Conservation (phyloP, 2,888 invertebrate genomes). For the Trissonchulus sp. region DNA sequence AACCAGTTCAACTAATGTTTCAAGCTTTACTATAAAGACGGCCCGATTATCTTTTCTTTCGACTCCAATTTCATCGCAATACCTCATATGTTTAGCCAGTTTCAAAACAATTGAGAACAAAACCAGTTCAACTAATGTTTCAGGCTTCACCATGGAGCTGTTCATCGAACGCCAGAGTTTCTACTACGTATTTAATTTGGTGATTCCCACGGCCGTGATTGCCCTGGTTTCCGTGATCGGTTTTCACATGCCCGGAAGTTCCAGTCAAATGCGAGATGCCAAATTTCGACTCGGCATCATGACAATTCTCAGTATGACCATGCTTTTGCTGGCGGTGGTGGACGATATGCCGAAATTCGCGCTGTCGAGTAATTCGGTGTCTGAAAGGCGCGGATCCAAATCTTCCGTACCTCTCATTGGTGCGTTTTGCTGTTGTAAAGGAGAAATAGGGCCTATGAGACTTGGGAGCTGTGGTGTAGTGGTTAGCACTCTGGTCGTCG, state of each 20-base stretch:
- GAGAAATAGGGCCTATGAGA: too few relatives aligned
- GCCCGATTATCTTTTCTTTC: too few relatives aligned
- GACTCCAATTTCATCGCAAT: too few relatives aligned
- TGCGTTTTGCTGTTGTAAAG: conserved; percentile 38
- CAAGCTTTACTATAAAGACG: too few relatives aligned
- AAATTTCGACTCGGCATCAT: conserved; percentile 56
- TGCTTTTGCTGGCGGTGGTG: conserved; percentile 57
- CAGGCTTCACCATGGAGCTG: conserved; percentile 40
- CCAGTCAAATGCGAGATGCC: conserved; percentile 50
- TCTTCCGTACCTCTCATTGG: conserved; percentile 57
- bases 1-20: too few relatives aligned
- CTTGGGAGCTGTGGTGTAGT: too few relatives aligned
- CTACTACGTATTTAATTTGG: conserved; percentile 58
- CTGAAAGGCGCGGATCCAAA: conserved; percentile 53
- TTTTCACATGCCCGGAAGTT: conserved; percentile 58
- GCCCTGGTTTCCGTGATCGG: conserved; percentile 57
- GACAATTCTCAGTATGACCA: conserved; percentile 56
- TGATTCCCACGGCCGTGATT: conserved; percentile 57
- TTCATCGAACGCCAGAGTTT: conserved; percentile 53
- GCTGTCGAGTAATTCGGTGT: conserved; percentile 42
- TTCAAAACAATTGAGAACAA: too few relatives aligned
- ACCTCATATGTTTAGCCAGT: too few relatives aligned
- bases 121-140: too few relatives aligned
- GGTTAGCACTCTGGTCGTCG: too few relatives aligned
- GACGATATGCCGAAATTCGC: conserved; percentile 57